Evolutionary conservation across 2,888 invertebrate species (phyloP), one percentile per base, ranked within the genome.

Genomic region (Oligia latruncula): DNA sequence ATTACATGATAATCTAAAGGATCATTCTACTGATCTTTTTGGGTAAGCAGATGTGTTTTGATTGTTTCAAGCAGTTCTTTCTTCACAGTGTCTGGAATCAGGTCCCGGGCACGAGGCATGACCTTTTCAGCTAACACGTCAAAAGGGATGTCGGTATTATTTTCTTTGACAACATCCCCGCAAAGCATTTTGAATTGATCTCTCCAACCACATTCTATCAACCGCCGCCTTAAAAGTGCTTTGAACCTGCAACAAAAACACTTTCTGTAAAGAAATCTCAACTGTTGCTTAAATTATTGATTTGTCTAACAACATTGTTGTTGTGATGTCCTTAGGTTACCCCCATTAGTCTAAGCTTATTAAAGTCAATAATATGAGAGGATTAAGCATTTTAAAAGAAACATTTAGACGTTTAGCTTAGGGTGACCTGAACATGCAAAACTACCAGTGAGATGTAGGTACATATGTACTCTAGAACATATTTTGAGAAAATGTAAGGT

Each of bases 141-240:
- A 71, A 99, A 98, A 75, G 98, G 98, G 6, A 99, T 97, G 92
- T 98, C 97, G 79, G 97, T 96, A 72, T 98, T 98, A 92, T 97
- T 97, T 93, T 99, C 98, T 90, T 98, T 98, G 2, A 99, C 98
- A 29, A 98, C 97, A 94, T 98, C 98, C 88, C 99, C 97, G 92
- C 99, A 99, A 71, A 99, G 97, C 91, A 98, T 97, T 92, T 98
- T 98, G 0, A 99, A 98, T 96, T 99, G 98, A 94, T 99, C 99
- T 90, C 98, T 97, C 99, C 99, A 99, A 0, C 99, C 99, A 94
- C 99, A 99, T 95, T 99, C 99, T 58, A 98, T 98, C 71, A 99
- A 96, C 77, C 98, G 97, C 78, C 98, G 97, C 88, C 98, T 97
- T 46, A 99, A 96, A 73, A 98, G 96, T 94, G 98, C 98, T 91